Evolutionary conservation across 2,113 vertebrate species (phyloP).

Genomic region (Xerus inauris): DNA sequence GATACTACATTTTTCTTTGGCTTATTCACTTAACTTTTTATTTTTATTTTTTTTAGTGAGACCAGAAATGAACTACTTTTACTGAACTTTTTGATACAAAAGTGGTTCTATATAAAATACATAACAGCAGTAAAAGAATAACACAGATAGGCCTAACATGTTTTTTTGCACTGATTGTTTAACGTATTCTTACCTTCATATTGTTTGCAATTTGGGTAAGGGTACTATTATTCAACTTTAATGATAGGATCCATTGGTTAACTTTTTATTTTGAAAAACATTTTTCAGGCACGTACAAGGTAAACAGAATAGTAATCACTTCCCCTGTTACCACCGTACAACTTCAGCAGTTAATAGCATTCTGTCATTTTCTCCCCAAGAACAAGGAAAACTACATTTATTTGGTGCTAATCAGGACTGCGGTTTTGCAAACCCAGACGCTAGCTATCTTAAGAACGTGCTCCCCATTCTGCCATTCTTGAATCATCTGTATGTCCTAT

Average conservation of each 20-base stretch:
- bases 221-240: neutral
- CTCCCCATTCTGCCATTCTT: neutral
- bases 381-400: neutral
- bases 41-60: too few species aligned
- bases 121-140: neutral
- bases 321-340: neutral
- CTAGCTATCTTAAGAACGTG: neutral
- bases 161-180: neutral
- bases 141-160: too few species aligned
- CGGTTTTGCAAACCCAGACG: neutral
- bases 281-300: neutral
- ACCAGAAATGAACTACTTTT: neutral
- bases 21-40: neutral
- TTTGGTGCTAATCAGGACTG: neutral
- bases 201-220: neutral
- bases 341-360: neutral
- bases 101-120: neutral
- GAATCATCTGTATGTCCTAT: neutral
- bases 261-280: neutral
- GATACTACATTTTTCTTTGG: neutral
- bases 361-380: neutral
- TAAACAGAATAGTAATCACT: neutral
- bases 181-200: neutral
- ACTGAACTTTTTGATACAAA: neutral
- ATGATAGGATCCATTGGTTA: neutral